Base-by-base conservation (phyloP, 2,797 vertebrate species). In the Oceanodroma leucorhoa region DNA sequence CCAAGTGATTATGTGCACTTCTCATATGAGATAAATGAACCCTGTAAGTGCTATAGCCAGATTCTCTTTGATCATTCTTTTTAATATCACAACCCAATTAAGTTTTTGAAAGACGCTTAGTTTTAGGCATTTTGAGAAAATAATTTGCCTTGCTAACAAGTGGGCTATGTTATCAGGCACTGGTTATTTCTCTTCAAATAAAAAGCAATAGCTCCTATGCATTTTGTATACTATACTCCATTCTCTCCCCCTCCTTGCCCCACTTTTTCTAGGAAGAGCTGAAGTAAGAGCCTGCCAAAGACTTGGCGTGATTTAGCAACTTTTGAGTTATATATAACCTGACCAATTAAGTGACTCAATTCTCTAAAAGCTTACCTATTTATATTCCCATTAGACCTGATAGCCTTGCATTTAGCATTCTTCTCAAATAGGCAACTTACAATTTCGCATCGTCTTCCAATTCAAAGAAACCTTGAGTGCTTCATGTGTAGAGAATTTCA, bases 11-110 rank as follows among this genome's bases (percentile, higher is more conserved):
- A 71, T 36, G 58, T 93, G 91, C 67, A 88, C 71, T 96, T 96
- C 82, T 97, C 72, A 89, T 87, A 83, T 91, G 93, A 96, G 89
- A 94, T 84, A 96, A 96, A 95, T 80, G 83, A 96, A 95, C 89
- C 50, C 89, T 94, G 16, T 70, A 82, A 96, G 76, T 89, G 87
- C 85, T 92, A 87, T 87, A 94, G 83, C 51, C 87, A 94, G 38
- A 54, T 96, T 95, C 83, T 91, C 87, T 91, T 87, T 83, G 80
- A 94, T 91, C 72, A 73, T 66, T 41, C 55, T 75, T 96, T 96
- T 95, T 95, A 88, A 95, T 95, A 95, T 90, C 84, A 65, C 72
- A 95, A 86, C 55, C 55, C 64, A 69, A 89, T 79, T 66, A 92
- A 50, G 71, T 87, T 88, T 94, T 80, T 60, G 21, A 57, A 62